Evolutionary conservation across 2,888 invertebrate genomes (phyloP).

Genomic region (Sphaerophoria taeniata): DNA sequence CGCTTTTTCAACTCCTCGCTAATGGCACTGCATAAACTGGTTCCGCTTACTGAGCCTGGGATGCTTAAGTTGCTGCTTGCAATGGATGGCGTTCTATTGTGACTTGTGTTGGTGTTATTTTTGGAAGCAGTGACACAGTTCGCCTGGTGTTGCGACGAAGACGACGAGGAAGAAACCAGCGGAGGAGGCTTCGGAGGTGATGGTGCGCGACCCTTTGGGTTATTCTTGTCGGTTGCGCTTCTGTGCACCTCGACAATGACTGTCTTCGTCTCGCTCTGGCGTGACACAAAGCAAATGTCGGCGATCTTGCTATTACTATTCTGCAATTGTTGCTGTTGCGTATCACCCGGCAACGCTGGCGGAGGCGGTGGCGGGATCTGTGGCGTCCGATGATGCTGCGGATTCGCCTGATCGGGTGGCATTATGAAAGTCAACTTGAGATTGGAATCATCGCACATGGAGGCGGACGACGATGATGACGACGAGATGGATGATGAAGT

Average conservation of each 20-base stretch:
- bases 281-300: constrained; percentile 82
- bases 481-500: constrained; percentile 60
- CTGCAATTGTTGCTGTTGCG: constrained; percentile 57
- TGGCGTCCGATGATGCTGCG: constrained; percentile 72
- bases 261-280: constrained; percentile 85
- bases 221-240: constrained; percentile 79
- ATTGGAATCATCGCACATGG: constrained; percentile 63
- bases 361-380: constrained; percentile 66
- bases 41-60: constrained; percentile 78
- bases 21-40: constrained; percentile 87
- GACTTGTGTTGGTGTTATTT: constrained; percentile 33
- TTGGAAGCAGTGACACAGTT: constrained; percentile 30
- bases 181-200: constrained; percentile 79
- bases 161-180: constrained; percentile 39
- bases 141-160: constrained; percentile 49
- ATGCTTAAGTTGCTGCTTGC: constrained; percentile 75
- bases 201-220: constrained; percentile 77
- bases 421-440: constrained; percentile 62
- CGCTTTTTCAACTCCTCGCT: constrained; percentile 88
- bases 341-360: constrained; percentile 50
- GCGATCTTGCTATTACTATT: constrained; percentile 79
- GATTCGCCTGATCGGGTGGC: constrained; percentile 62
- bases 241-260: constrained; percentile 91
- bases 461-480: constrained; percentile 57
- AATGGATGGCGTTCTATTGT: constrained; percentile 72